Conservation (phyloP, 2,888 invertebrate species). For the Erebia palarica region DNA sequence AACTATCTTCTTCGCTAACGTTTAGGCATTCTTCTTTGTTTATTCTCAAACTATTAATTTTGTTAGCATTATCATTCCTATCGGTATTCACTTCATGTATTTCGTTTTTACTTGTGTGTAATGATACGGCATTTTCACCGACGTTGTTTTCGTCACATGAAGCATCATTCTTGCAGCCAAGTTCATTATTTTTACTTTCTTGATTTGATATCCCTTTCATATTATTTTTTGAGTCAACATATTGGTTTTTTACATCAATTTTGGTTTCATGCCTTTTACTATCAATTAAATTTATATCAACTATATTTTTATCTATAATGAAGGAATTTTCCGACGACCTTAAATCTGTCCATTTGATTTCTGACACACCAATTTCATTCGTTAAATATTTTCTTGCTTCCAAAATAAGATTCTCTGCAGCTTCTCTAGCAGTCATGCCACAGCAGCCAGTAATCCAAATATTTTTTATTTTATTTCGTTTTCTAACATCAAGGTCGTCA, state of each 20-base stretch:
- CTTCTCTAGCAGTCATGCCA: conserved; percentile 91
- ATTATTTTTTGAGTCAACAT: not conserved
- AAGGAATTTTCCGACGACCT: conserved; percentile 30
- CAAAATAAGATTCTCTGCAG: conserved; percentile 88
- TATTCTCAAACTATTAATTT: not conserved
- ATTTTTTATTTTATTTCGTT: conserved; percentile 86
- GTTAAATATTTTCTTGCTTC: conserved; percentile 89
- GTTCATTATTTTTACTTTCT: not conserved
- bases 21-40: not conserved
- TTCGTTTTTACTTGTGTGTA: not conserved
- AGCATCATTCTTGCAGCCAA: not conserved
- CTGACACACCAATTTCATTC: conserved; percentile 87
- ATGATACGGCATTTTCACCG: not conserved
- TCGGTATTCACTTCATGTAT: not conserved
- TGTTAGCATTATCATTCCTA: not conserved
- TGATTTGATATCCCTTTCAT: not conserved
- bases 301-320: not conserved
- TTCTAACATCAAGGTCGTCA: conserved; percentile 83
- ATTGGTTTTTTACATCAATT: conserved; percentile 1
- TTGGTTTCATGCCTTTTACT: not conserved
- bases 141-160: not conserved
- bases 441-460: conserved; percentile 91
- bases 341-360: conserved; percentile 85
- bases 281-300: not conserved
- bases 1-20: not conserved